Conservation (phyloP, 2,113 vertebrate genomes). For the Macrotis lagotis region DNA sequence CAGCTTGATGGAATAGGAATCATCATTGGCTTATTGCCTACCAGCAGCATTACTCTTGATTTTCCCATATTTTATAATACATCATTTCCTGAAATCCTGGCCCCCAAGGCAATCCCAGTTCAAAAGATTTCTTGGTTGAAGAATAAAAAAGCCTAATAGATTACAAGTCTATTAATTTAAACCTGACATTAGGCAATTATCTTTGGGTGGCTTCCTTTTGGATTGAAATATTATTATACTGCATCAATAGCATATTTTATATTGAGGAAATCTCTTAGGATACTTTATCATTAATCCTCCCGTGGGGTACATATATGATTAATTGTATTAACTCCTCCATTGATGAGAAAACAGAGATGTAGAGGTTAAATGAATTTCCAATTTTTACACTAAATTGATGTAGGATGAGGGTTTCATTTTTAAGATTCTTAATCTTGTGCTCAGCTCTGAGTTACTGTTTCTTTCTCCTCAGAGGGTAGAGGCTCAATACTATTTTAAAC, state of each 20-base stretch:
- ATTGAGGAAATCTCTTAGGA: background rate
- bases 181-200: background rate
- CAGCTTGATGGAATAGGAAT: conserved; percentile 46
- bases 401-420: background rate
- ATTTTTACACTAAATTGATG: background rate
- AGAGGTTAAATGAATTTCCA: background rate
- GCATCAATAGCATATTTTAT: background rate
- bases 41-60: background rate
- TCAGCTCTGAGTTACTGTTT: background rate
- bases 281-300: background rate
- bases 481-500: too few species aligned
- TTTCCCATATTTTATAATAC: background rate
- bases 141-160: background rate
- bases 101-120: background rate
- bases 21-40: conserved; percentile 39
- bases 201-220: background rate
- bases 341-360: background rate
- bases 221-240: background rate
- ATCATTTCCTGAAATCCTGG: background rate
- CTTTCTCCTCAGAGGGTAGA: too few species aligned
- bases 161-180: conserved; percentile 11
- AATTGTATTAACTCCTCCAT: background rate
- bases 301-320: background rate
- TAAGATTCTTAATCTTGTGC: background rate
- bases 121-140: background rate